phyloP scores from a whole-genome alignment of 2,113 vertebrate genomes.

The Geococcyx californianus region DNA sequence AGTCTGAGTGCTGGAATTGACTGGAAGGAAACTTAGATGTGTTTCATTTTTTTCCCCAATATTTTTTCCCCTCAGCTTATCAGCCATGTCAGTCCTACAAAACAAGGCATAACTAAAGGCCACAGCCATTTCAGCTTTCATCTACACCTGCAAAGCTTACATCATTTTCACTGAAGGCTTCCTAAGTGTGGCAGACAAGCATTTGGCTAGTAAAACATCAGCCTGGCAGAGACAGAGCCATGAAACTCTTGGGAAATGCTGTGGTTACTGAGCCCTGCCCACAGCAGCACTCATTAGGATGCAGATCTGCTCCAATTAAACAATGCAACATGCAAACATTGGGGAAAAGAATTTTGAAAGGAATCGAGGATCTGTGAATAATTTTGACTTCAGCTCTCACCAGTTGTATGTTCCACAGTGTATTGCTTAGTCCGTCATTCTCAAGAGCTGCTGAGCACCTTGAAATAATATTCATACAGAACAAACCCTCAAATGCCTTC shows the following conservation, averaged over 20 bases:
- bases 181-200: background rate
- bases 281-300: background rate
- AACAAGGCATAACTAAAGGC: background rate
- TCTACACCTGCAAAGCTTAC: slow-evolving; percentile 39
- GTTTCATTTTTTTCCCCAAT: background rate
- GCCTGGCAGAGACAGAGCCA: background rate
- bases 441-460: background rate
- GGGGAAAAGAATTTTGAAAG: background rate
- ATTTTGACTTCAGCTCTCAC: background rate
- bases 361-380: background rate
- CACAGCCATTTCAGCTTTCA: slow-evolving; percentile 1
- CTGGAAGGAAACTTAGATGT: background rate
- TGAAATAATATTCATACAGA: background rate
- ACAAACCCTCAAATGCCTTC: background rate
- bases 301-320: background rate
- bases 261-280: background rate
- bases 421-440: background rate
- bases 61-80: background rate
- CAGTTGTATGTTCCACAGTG: accelerated
- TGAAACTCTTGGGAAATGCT: background rate
- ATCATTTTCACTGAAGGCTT: background rate
- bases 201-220: background rate
- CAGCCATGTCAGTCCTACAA: background rate
- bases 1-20: background rate
- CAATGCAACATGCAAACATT: background rate